These are phyloP conservation scores for Aporophyla lueneburgensis DNA, from an alignment of 2,888 invertebrate species.

Conservation along the genomic window DNA sequence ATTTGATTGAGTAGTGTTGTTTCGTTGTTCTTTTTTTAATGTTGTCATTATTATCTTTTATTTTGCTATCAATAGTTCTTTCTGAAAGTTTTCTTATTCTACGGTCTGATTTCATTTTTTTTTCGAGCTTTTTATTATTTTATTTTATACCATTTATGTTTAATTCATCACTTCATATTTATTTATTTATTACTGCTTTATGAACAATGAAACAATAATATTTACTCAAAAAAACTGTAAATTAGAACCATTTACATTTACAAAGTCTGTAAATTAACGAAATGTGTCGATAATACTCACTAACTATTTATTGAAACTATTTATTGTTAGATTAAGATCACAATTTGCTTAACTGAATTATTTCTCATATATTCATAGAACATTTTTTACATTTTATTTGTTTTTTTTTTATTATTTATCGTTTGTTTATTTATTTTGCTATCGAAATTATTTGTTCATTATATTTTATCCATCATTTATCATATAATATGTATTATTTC, in stretches of 20 bases:
- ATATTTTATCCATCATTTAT: conserved; percentile 6
- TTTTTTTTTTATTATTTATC: neutral
- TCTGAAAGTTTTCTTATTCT: neutral
- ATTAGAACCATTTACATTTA: conserved; percentile 21
- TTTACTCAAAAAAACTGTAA: conserved; percentile 15
- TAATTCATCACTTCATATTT: neutral
- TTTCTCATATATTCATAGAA: neutral
- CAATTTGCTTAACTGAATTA: conserved; percentile 30
- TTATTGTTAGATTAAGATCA: conserved; percentile 70
- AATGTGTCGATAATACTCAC: conserved; percentile 45
- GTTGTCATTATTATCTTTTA: neutral
- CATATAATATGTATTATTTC: conserved; percentile 22
- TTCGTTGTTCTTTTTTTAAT: conserved; percentile 12
- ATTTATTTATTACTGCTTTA: neutral
- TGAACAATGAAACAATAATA: conserved; percentile 25
- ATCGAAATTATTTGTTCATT: conserved; percentile 2
- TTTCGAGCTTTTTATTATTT: neutral
- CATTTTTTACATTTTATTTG: neutral
- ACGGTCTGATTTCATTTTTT: neutral
- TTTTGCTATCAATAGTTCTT: neutral
- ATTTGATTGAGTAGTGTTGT: conserved; percentile 9
- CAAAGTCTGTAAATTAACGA: conserved; percentile 37
- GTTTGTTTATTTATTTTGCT: neutral
- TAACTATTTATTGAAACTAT: conserved; percentile 68
- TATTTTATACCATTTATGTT: neutral